phyloP scores from a whole-genome alignment of 92 coral and sea anemone species.

The Metridium senile region DNA sequence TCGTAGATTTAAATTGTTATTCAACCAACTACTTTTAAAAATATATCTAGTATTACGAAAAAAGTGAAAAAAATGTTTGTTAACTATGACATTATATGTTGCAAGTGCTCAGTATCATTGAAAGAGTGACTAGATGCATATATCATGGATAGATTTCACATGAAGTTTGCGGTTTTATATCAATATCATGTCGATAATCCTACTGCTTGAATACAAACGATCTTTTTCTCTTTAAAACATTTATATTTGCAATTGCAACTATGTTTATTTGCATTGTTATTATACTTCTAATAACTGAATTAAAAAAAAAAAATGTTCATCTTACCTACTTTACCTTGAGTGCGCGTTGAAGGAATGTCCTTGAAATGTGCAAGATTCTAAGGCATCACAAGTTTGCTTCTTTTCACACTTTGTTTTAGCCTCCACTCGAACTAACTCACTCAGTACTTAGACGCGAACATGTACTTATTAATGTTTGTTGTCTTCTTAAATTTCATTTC shows the following conservation, averaged over 20 bases:
- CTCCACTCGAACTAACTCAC: background rate
- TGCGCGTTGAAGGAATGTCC: background rate
- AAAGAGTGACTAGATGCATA: too few species aligned
- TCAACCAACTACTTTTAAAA: too few species aligned
- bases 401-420: background rate
- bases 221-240: background rate
- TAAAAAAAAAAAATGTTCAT: background rate
- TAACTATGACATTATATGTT: too few species aligned
- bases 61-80: too few species aligned
- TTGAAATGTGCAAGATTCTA: background rate
- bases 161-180: slow-evolving; percentile 13
- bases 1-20: too few species aligned
- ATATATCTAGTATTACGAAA: too few species aligned
- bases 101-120: too few species aligned
- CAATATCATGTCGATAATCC: background rate
- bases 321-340: background rate
- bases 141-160: too few species aligned
- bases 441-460: background rate
- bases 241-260: background rate
- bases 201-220: slow-evolving; percentile 1
- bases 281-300: background rate
- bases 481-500: background rate
- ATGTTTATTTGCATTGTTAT: background rate
- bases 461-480: background rate
- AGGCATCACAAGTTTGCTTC: background rate